Evolutionary conservation across 1,140 invertebrate genomes (phyloP), one percentile per base, ranked within the genome.

Genomic region (Atta cephalotes): DNA sequence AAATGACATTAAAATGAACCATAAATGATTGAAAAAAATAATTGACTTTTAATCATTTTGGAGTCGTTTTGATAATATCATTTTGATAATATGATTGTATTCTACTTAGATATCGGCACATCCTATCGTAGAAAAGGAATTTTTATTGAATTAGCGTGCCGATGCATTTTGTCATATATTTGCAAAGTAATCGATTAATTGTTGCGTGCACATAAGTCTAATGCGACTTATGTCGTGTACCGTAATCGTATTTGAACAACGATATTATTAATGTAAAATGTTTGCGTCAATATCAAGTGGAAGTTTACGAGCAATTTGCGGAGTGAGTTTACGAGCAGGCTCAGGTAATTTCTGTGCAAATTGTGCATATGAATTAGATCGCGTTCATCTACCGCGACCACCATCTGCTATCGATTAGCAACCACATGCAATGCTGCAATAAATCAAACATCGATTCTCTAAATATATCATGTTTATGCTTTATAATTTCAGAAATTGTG

Each of bases 381-480:
- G 35, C 16, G 21, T 78, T 78, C 16, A 18, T 16, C 35, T 78
- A 63, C 18, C 58, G 35, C 39, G 45, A 9, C 14, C 6, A 51
- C 28, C 60, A 79, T 66, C 77, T 51, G 77, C 18, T 51, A 14
- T 66, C 18, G 62, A 79, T 66, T 79, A 66, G 45, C 60, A 25
- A 18, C 16, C 21, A 51, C 77, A 35, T 3, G 60, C 77, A 31
- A 79, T 21, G 12, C 12, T 7, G 14, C 28, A 49, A 31, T 66
- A 25, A 79, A 79, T 79, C 60, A 51, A 66, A 53, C 25, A 79
- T 79, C 18, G 45, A 49, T 7, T 51, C 49, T 66, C 62, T 66
- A 65, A 12, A 35, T 79, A 7, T 25, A 25, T 1, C 5, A 35
- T n/a, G n/a, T 56, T 53, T 25, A 49, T 21, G n/a, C 31, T 3